Conservation (phyloP, 2,113 vertebrate genomes). For the Mola mola region DNA sequence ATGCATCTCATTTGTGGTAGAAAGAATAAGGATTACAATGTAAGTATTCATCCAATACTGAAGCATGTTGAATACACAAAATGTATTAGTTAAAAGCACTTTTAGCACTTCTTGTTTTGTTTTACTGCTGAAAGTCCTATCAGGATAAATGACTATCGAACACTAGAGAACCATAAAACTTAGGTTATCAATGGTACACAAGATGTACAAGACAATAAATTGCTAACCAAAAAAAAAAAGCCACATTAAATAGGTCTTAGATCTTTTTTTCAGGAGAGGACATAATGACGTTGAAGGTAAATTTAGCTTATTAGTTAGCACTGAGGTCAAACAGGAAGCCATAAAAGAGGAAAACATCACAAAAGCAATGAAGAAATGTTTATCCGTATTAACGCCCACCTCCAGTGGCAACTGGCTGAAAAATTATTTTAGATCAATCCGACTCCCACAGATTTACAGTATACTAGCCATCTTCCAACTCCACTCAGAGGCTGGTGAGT, state of each 20-base stretch:
- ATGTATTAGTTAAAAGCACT: too few relatives aligned
- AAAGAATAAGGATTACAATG: too few relatives aligned
- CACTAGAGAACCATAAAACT: neutral
- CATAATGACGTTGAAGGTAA: slow-evolving; percentile 2
- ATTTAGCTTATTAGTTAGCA: slow-evolving; percentile 21
- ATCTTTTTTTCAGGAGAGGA: neutral
- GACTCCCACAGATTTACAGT: slow-evolving; percentile 7
- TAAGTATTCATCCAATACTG: too few relatives aligned
- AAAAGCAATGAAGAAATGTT: slow-evolving; percentile 56
- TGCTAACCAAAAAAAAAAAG: too few relatives aligned
- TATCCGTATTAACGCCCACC: slow-evolving; percentile 17
- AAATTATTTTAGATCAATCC: neutral
- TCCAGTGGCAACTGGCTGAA: neutral
- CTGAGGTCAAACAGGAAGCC: slow-evolving; percentile 33
- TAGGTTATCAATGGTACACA: too few relatives aligned
- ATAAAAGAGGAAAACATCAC: slow-evolving; percentile 16
- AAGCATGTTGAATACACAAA: too few relatives aligned
- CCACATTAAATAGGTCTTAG: too few relatives aligned
- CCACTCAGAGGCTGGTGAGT: neutral
- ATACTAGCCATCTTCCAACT: neutral
- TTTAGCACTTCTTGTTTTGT: too few relatives aligned
- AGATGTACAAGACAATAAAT: too few relatives aligned
- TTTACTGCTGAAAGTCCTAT: neutral
- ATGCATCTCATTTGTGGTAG: too few relatives aligned
- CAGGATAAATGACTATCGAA: neutral